Percentiles rank a stretch among this genome's conserved stretches.
Evolutionary conservation across 92 coral and sea anemone species (phyloP).

Genomic region (Desmophyllum pertusum): DNA sequence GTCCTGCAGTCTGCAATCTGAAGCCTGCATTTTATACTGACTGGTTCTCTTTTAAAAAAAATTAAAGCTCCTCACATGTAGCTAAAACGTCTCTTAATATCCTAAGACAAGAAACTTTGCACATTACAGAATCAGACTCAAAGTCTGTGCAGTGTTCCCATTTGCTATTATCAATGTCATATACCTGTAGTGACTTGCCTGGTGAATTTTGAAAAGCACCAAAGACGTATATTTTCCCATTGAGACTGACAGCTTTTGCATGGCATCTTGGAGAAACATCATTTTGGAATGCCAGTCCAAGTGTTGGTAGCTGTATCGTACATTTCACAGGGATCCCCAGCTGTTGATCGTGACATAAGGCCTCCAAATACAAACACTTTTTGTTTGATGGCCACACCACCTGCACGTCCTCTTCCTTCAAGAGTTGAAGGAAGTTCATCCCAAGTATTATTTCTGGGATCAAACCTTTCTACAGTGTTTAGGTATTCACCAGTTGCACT

Average conservation of each 20-base stretch:
- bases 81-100: not conserved
- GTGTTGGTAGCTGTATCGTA: slow-evolving; percentile 28
- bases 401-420: slow-evolving; percentile 61
- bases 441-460: slow-evolving; percentile 59
- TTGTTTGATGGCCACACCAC: slow-evolving; percentile 49
- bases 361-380: slow-evolving; percentile 70
- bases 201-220: not conserved
- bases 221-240: not conserved
- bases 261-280: not conserved
- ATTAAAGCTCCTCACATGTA: too few species aligned
- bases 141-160: not conserved
- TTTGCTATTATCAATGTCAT: not conserved
- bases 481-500: slow-evolving; percentile 40
- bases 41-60: too few species aligned
- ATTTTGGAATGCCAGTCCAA: not conserved
- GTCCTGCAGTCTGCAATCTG: too few species aligned
- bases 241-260: not conserved
- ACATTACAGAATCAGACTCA: not conserved
- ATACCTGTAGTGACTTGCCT: not conserved
- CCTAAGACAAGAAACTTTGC: not conserved
- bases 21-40: too few species aligned
- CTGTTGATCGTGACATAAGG: slow-evolving; percentile 58
- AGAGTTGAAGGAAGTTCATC: slow-evolving; percentile 51
- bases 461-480: slow-evolving; percentile 54
- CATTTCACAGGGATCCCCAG: slow-evolving; percentile 51